phyloP scores from a whole-genome alignment of 2,797 vertebrate species.

The Platalea minor region DNA sequence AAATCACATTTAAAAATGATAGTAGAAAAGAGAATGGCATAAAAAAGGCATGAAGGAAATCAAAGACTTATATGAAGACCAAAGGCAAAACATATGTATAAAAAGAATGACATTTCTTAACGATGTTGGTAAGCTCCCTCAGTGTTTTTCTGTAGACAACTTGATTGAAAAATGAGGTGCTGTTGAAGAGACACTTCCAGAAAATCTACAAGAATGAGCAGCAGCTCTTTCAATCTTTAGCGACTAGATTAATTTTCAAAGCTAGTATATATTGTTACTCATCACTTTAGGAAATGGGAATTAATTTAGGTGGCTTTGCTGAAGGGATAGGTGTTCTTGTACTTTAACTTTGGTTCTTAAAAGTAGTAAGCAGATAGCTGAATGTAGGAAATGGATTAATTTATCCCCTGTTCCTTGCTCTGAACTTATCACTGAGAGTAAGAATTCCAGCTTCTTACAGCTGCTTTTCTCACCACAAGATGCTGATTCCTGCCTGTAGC shows the following conservation, averaged over 20 bases:
- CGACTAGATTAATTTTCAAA: background rate
- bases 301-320: background rate
- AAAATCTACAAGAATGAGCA: background rate
- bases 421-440: background rate
- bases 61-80: background rate
- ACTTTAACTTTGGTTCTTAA: background rate
- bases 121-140: background rate
- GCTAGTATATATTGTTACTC: background rate
- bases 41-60: background rate
- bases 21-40: background rate
- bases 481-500: background rate
- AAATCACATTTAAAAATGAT: background rate
- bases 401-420: background rate
- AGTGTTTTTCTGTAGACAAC: background rate
- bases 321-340: background rate
- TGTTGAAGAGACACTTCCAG: background rate
- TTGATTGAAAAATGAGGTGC: background rate
- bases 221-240: background rate
- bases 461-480: background rate
- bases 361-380: background rate
- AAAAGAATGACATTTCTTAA: background rate
- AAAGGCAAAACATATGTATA: background rate
- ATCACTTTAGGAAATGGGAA: background rate
- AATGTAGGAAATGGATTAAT: background rate
- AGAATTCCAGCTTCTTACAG: background rate